Conservation (phyloP, 2,113 vertebrate genomes). For the Pelecanus crispus region DNA sequence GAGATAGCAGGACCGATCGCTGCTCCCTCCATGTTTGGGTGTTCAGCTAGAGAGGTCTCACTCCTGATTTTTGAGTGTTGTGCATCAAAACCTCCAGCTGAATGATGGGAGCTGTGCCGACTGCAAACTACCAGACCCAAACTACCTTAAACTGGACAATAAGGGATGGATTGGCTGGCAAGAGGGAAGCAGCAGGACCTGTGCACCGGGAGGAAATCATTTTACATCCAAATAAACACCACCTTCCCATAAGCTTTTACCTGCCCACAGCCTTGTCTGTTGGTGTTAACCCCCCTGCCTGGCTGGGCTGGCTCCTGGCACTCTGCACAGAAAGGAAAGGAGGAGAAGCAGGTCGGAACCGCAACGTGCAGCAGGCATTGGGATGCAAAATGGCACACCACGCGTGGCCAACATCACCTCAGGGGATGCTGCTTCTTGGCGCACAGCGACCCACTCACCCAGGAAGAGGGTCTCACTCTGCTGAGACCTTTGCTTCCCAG, state of each 20-base stretch:
- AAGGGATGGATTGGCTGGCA: not conserved
- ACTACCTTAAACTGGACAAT: not conserved
- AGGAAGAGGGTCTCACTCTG: not conserved
- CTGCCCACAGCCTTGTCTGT: not conserved
- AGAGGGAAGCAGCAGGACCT: not conserved
- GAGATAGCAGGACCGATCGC: fast-evolving
- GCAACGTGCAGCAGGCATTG: fast-evolving
- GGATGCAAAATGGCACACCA: fast-evolving
- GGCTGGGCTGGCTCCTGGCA: not conserved
- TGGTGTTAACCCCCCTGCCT: not conserved
- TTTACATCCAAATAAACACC: conserved; percentile 6
- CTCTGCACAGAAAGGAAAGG: not conserved
- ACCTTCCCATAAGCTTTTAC: not conserved
- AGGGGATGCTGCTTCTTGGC: not conserved
- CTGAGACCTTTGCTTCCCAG: not conserved
- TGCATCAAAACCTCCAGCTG: not conserved
- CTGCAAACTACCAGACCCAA: not conserved
- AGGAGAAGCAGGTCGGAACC: not conserved
- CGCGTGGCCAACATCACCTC: fast-evolving
- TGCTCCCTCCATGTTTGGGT: fast-evolving
- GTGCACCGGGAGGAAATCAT: not conserved
- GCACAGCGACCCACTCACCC: not conserved
- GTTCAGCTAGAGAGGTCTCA: not conserved
- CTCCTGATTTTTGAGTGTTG: not conserved
- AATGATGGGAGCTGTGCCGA: not conserved